Percentiles rank a stretch among this genome's conserved stretches.
Conservation (phyloP, 1,140 invertebrate species). For the Ceratitis capitata region DNA sequence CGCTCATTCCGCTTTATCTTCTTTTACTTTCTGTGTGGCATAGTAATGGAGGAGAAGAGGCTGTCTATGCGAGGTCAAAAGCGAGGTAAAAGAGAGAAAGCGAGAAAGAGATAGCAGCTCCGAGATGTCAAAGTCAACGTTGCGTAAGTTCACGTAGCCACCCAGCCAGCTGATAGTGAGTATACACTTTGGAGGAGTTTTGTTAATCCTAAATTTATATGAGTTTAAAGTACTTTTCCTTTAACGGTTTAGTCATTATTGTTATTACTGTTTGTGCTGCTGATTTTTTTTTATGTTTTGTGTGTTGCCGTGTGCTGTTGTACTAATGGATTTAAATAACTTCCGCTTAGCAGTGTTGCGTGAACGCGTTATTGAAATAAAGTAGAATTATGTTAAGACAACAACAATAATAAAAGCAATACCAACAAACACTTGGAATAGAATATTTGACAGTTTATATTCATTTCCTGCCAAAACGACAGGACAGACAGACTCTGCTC, state of each 20-base stretch:
- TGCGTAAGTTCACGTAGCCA: neutral
- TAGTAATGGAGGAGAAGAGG: neutral
- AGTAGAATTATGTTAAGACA: neutral
- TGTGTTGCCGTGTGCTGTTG: neutral
- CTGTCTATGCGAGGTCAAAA: too few species aligned
- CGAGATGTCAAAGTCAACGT: neutral
- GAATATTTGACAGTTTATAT: neutral
- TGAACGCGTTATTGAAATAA: neutral
- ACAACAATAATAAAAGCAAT: neutral
- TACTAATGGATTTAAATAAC: constrained; percentile 35
- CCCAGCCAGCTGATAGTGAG: neutral
- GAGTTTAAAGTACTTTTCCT: constrained; percentile 28
- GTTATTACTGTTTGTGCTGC: neutral
- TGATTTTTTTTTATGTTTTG: neutral
- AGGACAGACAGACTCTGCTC: neutral
- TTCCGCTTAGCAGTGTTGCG: constrained; percentile 11
- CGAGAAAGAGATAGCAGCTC: neutral
- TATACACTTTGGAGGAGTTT: neutral
- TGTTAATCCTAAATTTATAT: constrained; percentile 35
- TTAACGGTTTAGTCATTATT: neutral
- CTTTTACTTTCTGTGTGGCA: neutral
- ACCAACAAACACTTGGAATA: neutral
- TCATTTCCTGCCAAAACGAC: neutral
- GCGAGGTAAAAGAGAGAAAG: too few species aligned
- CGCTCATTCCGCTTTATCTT: neutral